Conservation (phyloP, 2,888 invertebrate species). For the Mythimna impura region DNA sequence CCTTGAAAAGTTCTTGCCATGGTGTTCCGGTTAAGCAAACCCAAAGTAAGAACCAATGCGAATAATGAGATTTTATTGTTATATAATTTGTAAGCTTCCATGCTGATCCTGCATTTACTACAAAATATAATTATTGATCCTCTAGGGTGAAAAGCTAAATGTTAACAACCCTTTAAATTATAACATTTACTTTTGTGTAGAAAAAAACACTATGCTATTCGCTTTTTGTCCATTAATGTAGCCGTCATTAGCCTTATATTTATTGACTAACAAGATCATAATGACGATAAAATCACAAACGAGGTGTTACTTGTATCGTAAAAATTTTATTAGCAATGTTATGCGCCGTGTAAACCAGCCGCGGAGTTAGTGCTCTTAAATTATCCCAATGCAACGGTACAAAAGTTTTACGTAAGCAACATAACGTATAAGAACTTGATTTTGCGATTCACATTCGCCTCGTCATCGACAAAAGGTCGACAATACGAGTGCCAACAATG, state of each 20-base stretch:
- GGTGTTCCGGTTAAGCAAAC: slow-evolving; percentile 19
- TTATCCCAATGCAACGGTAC: slow-evolving; percentile 3
- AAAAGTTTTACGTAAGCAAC: slow-evolving; percentile 10
- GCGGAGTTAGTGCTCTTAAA: slow-evolving; percentile 7
- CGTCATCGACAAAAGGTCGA: slow-evolving; percentile 32
- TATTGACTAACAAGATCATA: neutral
- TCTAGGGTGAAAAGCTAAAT: neutral
- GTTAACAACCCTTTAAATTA: neutral
- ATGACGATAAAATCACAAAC: neutral
- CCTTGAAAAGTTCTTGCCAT: slow-evolving; percentile 25
- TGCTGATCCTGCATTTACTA: neutral
- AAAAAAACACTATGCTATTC: neutral
- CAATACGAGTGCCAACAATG: neutral
- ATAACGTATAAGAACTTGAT: neutral
- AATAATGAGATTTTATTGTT: neutral
- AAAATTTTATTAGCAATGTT: slow-evolving; percentile 3
- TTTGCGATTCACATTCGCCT: neutral
- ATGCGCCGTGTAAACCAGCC: neutral
- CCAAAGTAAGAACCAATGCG: slow-evolving; percentile 1
- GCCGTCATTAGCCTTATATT: neutral
- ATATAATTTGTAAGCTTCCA: neutral
- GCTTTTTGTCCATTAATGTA: neutral
- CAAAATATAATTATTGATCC: neutral
- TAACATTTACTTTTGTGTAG: too few species aligned
- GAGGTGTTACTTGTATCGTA: neutral